Evolutionary conservation across 2,888 invertebrate species (phyloP), one percentile per base, ranked within the genome.

Genomic region (Netelia virgata): DNA sequence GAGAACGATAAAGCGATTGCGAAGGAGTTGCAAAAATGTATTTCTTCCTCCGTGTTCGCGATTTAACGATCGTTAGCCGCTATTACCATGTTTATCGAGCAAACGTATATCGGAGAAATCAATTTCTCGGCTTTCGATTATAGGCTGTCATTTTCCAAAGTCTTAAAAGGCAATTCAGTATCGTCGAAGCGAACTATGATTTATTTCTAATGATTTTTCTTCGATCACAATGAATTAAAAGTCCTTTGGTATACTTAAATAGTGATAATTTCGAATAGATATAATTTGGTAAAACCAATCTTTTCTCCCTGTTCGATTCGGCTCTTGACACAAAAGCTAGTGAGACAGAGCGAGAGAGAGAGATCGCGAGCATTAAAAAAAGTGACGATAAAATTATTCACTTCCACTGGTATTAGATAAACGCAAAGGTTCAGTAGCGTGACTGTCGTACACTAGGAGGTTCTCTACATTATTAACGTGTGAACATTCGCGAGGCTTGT

Each of bases 391-490:
- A 36, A 36, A 36, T 36, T 36, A 36, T 36, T 36, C 36, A 6
- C 6, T 36, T 36, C 6, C 36, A 68, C 43, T 43, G 63, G 11
- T 6, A 72, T 73, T 63, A 63, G 61, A 75, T 50, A 64, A 76
- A 73, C 53, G 47, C 36, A 64, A 64, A 72, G 20, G n/a, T 53
- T 14, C 16, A n/a, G 59, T 84, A 57, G 80, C 83, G 76, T 84
- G 80, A 76, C 83, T 68, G 16, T 23, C 36, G 50, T 53, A 50
- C 3, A 53, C 20, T 10, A 66, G 61, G 47, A 50, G 23, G 36
- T 11, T 72, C 18, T 14, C 47, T 73, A 20, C n/a, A 73, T 72
- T 76, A 84, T 84, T 80, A 23, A 84, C 47, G 47, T 72, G 76
- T 47, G 76, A 72, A 75, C 20, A 11, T 66, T 23, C 20, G 53